These are phyloP conservation scores for Myopa tessellatipennis DNA, from an alignment of 2,888 invertebrate species.

Conservation along the genomic window DNA sequence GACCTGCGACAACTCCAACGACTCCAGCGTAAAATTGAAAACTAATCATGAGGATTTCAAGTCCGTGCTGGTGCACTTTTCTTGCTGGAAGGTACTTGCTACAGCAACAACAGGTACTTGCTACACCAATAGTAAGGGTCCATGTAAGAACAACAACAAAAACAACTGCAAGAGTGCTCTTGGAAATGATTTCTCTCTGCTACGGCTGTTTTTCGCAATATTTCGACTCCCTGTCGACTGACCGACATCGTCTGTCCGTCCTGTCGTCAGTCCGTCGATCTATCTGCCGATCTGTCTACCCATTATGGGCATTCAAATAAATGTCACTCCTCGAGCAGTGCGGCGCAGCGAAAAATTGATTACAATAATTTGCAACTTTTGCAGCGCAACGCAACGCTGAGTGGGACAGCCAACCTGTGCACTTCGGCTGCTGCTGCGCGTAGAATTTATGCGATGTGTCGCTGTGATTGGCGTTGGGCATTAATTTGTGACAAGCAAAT, in stretches of 20 bases:
- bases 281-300: background rate
- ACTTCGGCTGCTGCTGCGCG: constrained; percentile 55
- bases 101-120: background rate
- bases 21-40: background rate
- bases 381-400: constrained; percentile 40
- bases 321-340: constrained; percentile 61
- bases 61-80: background rate
- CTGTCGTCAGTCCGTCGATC: constrained; percentile 12
- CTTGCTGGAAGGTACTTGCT: background rate
- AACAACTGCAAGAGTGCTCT: background rate
- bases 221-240: constrained; percentile 7
- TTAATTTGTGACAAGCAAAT: constrained; percentile 53
- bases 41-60: background rate
- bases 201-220: constrained; percentile 9
- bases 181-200: background rate
- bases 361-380: constrained; percentile 61
- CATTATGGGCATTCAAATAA: constrained; percentile 58
- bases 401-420: constrained; percentile 8
- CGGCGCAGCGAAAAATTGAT: constrained; percentile 56
- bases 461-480: constrained; percentile 62
- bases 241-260: background rate
- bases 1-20: background rate
- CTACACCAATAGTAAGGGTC: background rate
- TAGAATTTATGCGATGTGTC: constrained; percentile 63
- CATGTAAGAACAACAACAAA: constrained; percentile 28